Evolutionary conservation across 1,140 invertebrate species (phyloP), one percentile per base, ranked within the genome.

Genomic region (Maconellicoccus hirsutus): DNA sequence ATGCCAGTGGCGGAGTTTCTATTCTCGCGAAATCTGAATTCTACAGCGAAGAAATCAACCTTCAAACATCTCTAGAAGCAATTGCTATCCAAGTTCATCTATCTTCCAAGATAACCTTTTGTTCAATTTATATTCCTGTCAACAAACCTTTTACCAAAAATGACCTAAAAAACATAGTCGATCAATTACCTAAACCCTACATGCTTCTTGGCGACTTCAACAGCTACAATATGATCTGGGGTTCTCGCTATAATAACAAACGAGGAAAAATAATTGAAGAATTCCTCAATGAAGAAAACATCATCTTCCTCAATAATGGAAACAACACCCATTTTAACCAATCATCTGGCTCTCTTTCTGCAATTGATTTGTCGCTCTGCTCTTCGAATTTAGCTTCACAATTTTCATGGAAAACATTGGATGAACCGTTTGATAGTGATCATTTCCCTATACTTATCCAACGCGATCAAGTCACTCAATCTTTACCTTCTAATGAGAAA

Each of bases 171-270:
- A 39, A 77, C 7, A 38, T 79, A 16, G 73, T 76, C 7, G 10
- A 23, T 1, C 77, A 79, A 76, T 66, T 80, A 16, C 76, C 75
- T 7, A 72, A 66, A 71, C 77, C 75, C 10, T 79, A 75, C 59
- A 71, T 79, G 33, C 33, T 77, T 27, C 8, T 76, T 8, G 75
- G 75, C 0, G 78, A 78, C 39, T 77, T 79, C 59, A 79, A 79
- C 38, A 75, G 74, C 25, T 77, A 79, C 52, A 78, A 76, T 70
- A 70, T 39, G n/a, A 26, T 76, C 42, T 80, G 76, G 77, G 77
- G 77, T 1, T 77, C 76, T n/a, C 59, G 74, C 12, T 75, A 76
- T 74, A 73, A 70, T 27, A 75, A 78, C 59, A 14, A 10, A 10
- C 72, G 77, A 73, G 76, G 76, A 61, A 74, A 73, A 73, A 75